Percentiles rank a stretch among this genome's conserved stretches.
These are phyloP conservation scores for Pipa parva DNA, from an alignment of 2,113 vertebrate species.

Conservation along the genomic window DNA sequence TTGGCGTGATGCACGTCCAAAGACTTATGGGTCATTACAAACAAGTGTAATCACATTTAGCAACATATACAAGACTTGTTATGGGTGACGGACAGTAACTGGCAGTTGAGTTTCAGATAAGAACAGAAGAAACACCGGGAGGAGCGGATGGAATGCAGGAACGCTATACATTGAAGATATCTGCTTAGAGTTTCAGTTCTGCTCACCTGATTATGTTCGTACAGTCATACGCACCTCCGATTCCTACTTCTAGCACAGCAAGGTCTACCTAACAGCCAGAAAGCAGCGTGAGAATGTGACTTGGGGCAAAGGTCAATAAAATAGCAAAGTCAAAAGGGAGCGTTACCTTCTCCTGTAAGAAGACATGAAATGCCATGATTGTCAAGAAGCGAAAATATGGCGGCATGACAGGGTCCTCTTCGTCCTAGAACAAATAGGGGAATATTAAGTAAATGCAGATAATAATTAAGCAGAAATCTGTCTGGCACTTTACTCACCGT, in stretches of 20 bases:
- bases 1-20: too few species aligned
- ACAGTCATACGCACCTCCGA: conserved; percentile 89
- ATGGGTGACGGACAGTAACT: too few species aligned
- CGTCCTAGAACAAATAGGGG: conserved; percentile 55
- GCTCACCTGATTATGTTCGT: conserved; percentile 90
- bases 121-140: too few species aligned
- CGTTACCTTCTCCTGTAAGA: conserved; percentile 87
- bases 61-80: too few species aligned
- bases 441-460: background rate
- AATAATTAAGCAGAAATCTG: background rate
- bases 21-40: too few species aligned
- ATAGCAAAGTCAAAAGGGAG: background rate
- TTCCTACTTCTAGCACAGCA: conserved; percentile 90
- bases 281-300: background rate
- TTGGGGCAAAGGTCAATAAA: background rate
- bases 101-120: too few species aligned
- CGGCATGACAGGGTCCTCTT: conserved; percentile 67
- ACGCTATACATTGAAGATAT: too few species aligned
- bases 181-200: too few species aligned
- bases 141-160: too few species aligned
- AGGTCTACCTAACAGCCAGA: conserved; percentile 70
- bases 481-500: too few species aligned
- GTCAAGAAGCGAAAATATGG: conserved; percentile 95
- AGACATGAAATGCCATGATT: conserved; percentile 90
- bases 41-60: too few species aligned